Base-by-base conservation (phyloP, 1,140 invertebrate genomes). In the Pseudomyrmex concolor region DNA sequence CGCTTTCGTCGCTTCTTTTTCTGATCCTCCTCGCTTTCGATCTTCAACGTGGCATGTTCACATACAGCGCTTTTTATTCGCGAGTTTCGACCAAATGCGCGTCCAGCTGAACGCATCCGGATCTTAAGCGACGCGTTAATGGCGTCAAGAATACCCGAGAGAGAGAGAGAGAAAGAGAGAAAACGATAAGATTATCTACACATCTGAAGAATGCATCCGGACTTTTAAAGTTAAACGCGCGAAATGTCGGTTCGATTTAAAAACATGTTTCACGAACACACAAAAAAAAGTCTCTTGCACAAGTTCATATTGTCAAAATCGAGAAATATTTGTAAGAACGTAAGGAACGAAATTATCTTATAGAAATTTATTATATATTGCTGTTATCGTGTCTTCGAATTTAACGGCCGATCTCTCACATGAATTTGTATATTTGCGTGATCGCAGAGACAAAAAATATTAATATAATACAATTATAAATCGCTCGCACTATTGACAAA, bases 121-220 rank as follows among this genome's bases (percentile, higher is more conserved):
- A 34, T 34, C 84, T 90, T 86, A 87, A 91, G 78, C 89, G 84
- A 77, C 72, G 83, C 86, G 85, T 86, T 92, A 92, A 90, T 91
- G 88, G 91, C 89, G 89, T 91, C 87, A 91, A 59, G 68, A 73
- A 90, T 89, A 90, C 84, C 72, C 83, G 68, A 22, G 63, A 22
- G 74, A 84, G 60, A 25, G 22, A 22, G 22, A 22, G 22, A 22
- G 22, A 22, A 1, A 22, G 22, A 22, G 68, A 22, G 63, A 22
- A 70, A 83, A 55, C 70, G 74, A 89, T 86, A 82, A 86, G 51
- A 84, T 84, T 82, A 87, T 87, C 84, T 73, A 64, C 55, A 13
- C n/a, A n/a, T 10, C 51, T 17, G 25, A 50, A 68, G 78, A 88
- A 86, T 86, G 73, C 63, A 59, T 13, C 50, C 13, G 5, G 73